Evolutionary conservation across 1,140 invertebrate genomes (phyloP).

Genomic region (Elysia chlorotica): DNA sequence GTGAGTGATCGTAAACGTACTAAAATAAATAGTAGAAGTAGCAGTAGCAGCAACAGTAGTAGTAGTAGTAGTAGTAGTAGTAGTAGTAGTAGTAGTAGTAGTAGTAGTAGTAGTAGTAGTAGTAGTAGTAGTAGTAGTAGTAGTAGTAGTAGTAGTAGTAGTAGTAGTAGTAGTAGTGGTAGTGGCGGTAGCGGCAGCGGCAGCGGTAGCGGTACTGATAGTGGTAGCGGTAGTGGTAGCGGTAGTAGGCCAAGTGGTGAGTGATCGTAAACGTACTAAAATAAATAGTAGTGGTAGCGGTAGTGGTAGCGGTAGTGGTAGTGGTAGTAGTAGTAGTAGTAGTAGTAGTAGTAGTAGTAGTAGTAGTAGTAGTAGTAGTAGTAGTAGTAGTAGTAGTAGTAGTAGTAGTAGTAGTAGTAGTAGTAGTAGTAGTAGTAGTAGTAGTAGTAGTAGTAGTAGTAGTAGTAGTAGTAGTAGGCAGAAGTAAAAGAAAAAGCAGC

Average conservation of each 20-base stretch:
- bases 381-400: conserved; percentile 16
- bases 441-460: conserved; percentile 15
- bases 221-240: too few relatives aligned
- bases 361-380: conserved; percentile 7
- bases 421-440: conserved; percentile 22
- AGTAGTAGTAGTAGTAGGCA: background rate
- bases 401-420: conserved; percentile 22
- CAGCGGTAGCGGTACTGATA: background rate
- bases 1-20: too few relatives aligned
- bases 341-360: too few relatives aligned
- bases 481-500: background rate
- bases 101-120: conserved; percentile 8
- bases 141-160: conserved; percentile 1
- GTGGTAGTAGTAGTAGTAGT: too few relatives aligned
- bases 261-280: too few relatives aligned
- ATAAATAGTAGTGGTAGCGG: too few relatives aligned
- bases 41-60: conserved; percentile 7
- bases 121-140: conserved; percentile 7
- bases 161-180: conserved; percentile 2
- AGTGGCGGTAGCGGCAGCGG: background rate
- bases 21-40: conserved; percentile 2
- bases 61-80: conserved; percentile 3
- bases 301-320: too few relatives aligned
- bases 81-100: conserved; percentile 8
- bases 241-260: too few relatives aligned